phyloP scores from a whole-genome alignment of 2,797 vertebrate genomes.

The Hephaestus fuliginosus region DNA sequence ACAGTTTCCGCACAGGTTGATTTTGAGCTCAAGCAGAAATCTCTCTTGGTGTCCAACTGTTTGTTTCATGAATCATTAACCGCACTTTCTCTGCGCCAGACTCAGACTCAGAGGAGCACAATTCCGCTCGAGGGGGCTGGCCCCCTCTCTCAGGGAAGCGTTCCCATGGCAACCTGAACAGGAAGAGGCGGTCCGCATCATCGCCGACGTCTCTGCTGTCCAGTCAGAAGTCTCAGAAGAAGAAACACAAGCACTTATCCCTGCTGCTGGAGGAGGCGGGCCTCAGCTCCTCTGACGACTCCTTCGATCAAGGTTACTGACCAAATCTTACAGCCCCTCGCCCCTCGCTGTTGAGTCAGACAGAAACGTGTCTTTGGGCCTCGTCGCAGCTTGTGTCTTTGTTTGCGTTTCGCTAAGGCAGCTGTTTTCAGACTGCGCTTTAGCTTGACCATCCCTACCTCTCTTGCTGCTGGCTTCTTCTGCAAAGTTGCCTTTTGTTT shows the following conservation, averaged over 20 bases:
- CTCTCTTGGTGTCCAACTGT: conserved; percentile 28
- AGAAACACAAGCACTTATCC: conserved; percentile 95
- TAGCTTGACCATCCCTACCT: conserved; percentile 78
- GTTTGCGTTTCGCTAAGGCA: conserved; percentile 68
- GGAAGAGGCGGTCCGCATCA: conserved; percentile 82
- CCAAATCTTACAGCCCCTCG: conserved; percentile 77
- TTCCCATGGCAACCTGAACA: conserved; percentile 69
- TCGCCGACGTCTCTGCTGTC: conserved; percentile 85
- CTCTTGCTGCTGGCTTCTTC: conserved; percentile 78
- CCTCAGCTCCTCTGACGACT: conserved; percentile 96
- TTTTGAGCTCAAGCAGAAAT: conserved; percentile 15
- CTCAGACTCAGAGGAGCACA: conserved; percentile 95
- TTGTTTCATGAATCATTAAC: conserved; percentile 60
- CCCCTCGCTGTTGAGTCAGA: conserved; percentile 56
- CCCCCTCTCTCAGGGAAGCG: conserved; percentile 84
- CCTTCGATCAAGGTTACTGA: conserved; percentile 99
- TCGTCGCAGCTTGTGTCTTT: conserved; percentile 62
- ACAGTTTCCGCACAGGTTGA: neutral
- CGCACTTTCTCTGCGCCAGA: conserved; percentile 85
- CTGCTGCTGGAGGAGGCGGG: conserved; percentile 94
- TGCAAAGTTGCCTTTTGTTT: conserved; percentile 74
- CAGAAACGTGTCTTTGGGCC: conserved; percentile 53
- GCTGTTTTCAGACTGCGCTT: conserved; percentile 67
- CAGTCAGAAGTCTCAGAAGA: conserved; percentile 87
- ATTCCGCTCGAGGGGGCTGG: conserved; percentile 91